Base-by-base conservation (phyloP, 2,113 vertebrate genomes). In the Anhinga anhinga region DNA sequence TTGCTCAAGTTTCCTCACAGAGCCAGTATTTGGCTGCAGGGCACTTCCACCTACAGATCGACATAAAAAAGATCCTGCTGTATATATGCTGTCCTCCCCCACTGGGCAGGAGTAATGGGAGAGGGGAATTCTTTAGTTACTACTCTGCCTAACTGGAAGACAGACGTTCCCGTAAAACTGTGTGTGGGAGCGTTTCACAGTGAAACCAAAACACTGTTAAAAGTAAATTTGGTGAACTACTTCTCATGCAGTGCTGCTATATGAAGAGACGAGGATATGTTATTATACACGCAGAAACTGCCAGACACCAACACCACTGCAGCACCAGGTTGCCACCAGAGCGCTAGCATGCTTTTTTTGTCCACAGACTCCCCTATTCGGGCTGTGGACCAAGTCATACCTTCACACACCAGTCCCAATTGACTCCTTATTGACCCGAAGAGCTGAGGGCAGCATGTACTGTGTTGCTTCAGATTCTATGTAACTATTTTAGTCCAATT, bases 131-230 rank as follows among this genome's bases (percentile, higher is more conserved):
- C 94, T 97, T 93, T 94, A 90, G 85, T 93, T 96, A 94, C 96
- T 79, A 79, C 67, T 83, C 77, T 92, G 92, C 87, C 89, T 96
- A 74, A 55, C 89, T 97, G 89, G 89, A 95, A 91, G 93, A 93
- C 85, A 97, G 95, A 94, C 88, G 80, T 95, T 86, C 89, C 84
- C 32, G 79, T 94, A 93, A 96, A 97, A 86, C 91, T 63, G 73
- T 97, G 94, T 96, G 97, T 97, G 96, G 97, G 97, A 97, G 91
- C 88, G 45, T 94, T 97, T 98, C 95, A 90, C 95, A 96, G 93
- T 70, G 67, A 97, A 96, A 97, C 49, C 86, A 97, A 98, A 96
- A 97, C 94, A 92, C 95, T 95, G 89, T 89, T 95, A 92, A 88
- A 95, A 98, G 95, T 82, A 95, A 97, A 97, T 97, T 92, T 94